A percentile compares a stretch with the other conserved stretches of the same genome.
phyloP scores from a whole-genome alignment of 2,888 invertebrate species.

The Copidosoma aretas region DNA sequence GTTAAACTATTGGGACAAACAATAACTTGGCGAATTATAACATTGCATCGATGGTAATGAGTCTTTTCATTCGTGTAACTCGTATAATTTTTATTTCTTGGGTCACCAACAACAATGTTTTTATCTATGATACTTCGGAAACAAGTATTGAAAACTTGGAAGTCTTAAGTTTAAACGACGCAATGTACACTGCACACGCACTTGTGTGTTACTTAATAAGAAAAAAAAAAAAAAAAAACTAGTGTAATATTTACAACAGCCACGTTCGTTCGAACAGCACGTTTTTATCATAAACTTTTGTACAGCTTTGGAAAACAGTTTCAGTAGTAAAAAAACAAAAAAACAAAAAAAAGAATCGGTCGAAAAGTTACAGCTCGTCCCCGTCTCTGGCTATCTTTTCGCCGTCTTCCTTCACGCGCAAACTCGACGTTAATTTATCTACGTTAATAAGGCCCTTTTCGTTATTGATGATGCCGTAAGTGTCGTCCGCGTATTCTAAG shows the following conservation, averaged over 20 bases:
- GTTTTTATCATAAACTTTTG: neutral
- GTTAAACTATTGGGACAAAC: no score
- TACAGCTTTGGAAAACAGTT: neutral
- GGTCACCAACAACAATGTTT: constrained; percentile 14
- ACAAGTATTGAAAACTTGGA: constrained; percentile 11
- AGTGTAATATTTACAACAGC: constrained; percentile 33
- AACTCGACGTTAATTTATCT: constrained; percentile 49
- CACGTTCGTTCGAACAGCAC: neutral
- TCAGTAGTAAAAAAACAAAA: neutral
- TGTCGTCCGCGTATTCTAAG: constrained; percentile 79
- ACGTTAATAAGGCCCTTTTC: constrained; percentile 56
- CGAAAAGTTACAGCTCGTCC: neutral
- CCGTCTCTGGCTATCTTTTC: neutral
- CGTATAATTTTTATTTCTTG: constrained; percentile 27
- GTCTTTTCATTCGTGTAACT: neutral
- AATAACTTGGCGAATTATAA: no score
- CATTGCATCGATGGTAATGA: neutral
- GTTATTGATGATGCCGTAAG: constrained; percentile 70
- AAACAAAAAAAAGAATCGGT: no score
- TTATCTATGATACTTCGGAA: constrained; percentile 1
- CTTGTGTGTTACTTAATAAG: no score
- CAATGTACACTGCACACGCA: constrained; percentile 10
- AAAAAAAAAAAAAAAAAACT: no score
- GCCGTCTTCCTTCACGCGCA: neutral
- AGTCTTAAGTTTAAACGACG: constrained; percentile 20